Evolutionary conservation across 2,888 invertebrate genomes (phyloP).

Genomic region (Penaeus monodon): DNA sequence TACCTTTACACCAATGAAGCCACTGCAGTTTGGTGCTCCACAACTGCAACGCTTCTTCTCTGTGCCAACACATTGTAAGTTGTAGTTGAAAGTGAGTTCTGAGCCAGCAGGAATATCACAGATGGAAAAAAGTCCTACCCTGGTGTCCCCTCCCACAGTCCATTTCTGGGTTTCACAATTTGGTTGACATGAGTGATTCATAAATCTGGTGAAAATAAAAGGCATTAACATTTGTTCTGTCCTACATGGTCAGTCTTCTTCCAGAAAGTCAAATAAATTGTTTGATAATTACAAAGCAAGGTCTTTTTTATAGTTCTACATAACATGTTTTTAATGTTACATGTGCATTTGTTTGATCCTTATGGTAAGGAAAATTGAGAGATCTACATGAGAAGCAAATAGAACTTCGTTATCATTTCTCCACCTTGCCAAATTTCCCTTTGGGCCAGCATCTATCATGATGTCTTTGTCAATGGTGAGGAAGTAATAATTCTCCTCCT

Average conservation of each 20-base stretch:
- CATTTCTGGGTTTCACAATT: constrained; percentile 97
- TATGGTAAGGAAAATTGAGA: not conserved
- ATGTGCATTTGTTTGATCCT: not conserved
- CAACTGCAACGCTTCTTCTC: constrained; percentile 88
- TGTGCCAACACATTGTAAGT: constrained; percentile 80
- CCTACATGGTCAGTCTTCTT: too few species aligned
- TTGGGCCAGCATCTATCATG: constrained; percentile 95
- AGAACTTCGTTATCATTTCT: not conserved
- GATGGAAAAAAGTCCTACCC: constrained; percentile 90
- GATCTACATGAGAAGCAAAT: not conserved
- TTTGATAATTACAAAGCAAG: constrained; percentile 4
- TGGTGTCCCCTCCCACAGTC: constrained; percentile 90
- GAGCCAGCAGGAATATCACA: constrained; percentile 83
- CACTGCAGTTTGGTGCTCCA: constrained; percentile 87
- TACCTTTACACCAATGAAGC: constrained; percentile 89
- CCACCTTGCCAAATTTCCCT: constrained; percentile 81
- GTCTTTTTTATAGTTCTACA: not conserved
- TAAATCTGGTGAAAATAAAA: constrained; percentile 75
- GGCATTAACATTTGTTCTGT: not conserved
- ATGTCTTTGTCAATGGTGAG: constrained; percentile 90
- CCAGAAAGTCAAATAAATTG: not conserved
- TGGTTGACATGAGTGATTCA: constrained; percentile 96
- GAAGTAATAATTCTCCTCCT: constrained; percentile 95
- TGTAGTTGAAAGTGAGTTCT: constrained; percentile 96
- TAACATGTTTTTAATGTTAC: not conserved